phyloP scores from a whole-genome alignment of 2,888 invertebrate species.

The Malacosoma neustria region DNA sequence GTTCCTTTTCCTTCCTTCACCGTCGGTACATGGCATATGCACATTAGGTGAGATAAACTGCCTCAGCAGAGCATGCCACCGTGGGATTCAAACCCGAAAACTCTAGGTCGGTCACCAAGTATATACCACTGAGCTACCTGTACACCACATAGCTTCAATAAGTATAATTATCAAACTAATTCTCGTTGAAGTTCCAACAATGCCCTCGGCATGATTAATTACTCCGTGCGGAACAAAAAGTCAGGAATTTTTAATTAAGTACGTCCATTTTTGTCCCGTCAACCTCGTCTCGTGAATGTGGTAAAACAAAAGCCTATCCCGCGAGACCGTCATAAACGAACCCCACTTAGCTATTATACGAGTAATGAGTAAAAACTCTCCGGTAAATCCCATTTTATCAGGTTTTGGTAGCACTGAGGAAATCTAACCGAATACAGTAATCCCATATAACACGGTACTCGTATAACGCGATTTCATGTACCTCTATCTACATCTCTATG shows the following conservation, averaged over 20 bases:
- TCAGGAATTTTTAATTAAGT: conserved; percentile 35
- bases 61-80: too few relatives aligned
- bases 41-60: too few relatives aligned
- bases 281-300: conserved; percentile 36
- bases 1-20: too few relatives aligned
- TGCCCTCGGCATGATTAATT: background rate
- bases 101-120: too few relatives aligned
- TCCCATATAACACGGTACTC: too few relatives aligned
- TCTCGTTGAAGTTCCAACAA: conserved; percentile 21
- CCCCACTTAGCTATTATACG: conserved; percentile 30
- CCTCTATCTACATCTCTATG: too few relatives aligned
- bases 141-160: too few relatives aligned
- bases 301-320: conserved; percentile 42
- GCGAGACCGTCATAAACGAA: conserved; percentile 38
- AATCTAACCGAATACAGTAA: conserved; percentile 19
- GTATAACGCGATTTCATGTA: too few relatives aligned
- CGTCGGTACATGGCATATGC: too few relatives aligned
- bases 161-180: conserved; percentile 22
- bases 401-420: conserved; percentile 14
- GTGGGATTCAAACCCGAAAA: too few relatives aligned
- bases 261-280: conserved; percentile 23
- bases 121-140: too few relatives aligned
- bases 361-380: conserved; percentile 42
- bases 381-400: conserved; percentile 21
- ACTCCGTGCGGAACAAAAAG: conserved; percentile 20